Evolutionary conservation across 2,797 vertebrate genomes (phyloP).

Genomic region (Trematomus bernacchii): DNA sequence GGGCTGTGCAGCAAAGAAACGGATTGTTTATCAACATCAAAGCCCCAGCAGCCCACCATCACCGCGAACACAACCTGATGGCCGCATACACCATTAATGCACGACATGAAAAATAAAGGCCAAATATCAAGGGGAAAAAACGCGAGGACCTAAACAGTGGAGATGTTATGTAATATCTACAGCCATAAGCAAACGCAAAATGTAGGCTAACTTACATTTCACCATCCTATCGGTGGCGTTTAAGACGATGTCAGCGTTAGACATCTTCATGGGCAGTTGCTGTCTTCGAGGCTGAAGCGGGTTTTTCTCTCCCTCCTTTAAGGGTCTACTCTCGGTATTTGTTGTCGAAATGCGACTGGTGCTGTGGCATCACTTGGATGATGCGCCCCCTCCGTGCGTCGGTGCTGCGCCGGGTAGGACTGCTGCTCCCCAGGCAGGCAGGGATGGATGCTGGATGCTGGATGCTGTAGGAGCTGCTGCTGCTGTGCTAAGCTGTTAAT

Average conservation of each 20-base stretch:
- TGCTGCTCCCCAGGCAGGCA: constrained; percentile 79
- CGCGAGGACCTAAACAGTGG: constrained; percentile 32
- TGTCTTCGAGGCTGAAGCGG: constrained; percentile 74
- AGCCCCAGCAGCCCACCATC: constrained; percentile 60
- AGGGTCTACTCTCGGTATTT: constrained; percentile 60
- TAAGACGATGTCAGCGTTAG: constrained; percentile 89
- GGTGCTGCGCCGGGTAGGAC: constrained; percentile 79
- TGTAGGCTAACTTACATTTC: constrained; percentile 85
- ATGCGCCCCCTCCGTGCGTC: constrained; percentile 80
- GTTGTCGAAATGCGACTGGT: constrained; percentile 79
- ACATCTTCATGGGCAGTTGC: constrained; percentile 89
- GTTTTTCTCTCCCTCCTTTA: constrained; percentile 55
- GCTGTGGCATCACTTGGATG: constrained; percentile 87
- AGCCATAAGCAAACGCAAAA: constrained; percentile 30
- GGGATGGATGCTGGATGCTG: constrained; percentile 69
- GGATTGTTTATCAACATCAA: constrained; percentile 81
- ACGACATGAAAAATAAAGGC: constrained; percentile 50
- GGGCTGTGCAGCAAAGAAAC: constrained; percentile 61
- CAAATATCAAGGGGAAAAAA: constrained; percentile 11
- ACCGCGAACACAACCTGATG: constrained; percentile 59
- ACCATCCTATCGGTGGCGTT: constrained; percentile 88
- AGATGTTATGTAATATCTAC: constrained; percentile 66
- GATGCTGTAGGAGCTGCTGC: constrained; percentile 75
- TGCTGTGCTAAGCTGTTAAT: constrained; percentile 79
- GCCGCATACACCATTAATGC: constrained; percentile 40